Base-by-base conservation (phyloP, 2,113 vertebrate species). In the Megalops atlanticus region DNA sequence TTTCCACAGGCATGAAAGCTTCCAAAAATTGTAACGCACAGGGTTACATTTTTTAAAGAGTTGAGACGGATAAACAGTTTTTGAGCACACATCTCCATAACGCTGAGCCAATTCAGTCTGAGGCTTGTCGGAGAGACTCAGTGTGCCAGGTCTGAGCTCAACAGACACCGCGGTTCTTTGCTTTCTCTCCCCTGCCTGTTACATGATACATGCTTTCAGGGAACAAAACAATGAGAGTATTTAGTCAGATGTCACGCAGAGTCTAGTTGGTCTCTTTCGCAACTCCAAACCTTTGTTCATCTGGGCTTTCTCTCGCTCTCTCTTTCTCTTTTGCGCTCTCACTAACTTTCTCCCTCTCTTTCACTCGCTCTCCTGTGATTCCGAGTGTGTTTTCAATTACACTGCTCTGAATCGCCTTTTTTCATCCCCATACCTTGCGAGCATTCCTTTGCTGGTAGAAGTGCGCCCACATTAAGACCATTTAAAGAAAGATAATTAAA, bases 141-240 rank as follows among this genome's bases (percentile, higher is more conserved):
- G 90, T 78, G 76, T 87, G 58, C 77, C 85, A 86, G 87, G 85
- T 89, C 87, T 88, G 87, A 83, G 74, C 80, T 85, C 82, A 36
- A 35, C 78, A 85, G 79, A 86, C 82, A 36, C 84, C 31, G 58
- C 87, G 45, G 78, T 88, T 81, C 82, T 80, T 72, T 83, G 75
- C 78, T 64, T 78, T 81, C 78, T 85, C 85, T 90, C 82, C 88
- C 85, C 86, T 80, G 68, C 82, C 89, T 47, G 90, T 89, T 91
- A 94, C 82, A 88, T 85, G 90, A 94, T 92, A 92, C 91, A 92
- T 93, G 93, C 92, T 93, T 93, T 93, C 81, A 6, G 86, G 86
- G 87, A 87, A 87, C 89, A 92, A 94, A 93, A 94, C 94, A 94
- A 94, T 93, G 90, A 92, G 92, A 92, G 90, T 91, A 91, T 94